phyloP scores from a whole-genome alignment of 2,888 invertebrate genomes.

The Eledona agricola region DNA sequence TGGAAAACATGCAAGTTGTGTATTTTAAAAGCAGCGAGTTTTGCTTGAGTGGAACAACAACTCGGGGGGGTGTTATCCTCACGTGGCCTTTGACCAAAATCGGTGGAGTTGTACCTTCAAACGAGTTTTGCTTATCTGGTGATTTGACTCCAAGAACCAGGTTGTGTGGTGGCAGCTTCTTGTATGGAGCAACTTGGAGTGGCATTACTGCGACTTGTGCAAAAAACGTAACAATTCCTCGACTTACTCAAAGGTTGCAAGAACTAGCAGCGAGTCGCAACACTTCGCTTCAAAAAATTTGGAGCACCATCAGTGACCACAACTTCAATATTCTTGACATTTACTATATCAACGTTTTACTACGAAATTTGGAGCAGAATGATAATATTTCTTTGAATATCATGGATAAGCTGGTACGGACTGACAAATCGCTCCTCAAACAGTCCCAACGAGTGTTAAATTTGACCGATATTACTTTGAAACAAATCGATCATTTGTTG shows the following conservation, averaged over 20 bases:
- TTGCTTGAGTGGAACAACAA: constrained; percentile 51
- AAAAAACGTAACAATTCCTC: constrained; percentile 32
- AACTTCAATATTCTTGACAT: constrained; percentile 52
- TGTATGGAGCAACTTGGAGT: constrained; percentile 68
- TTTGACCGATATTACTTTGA: constrained; percentile 71
- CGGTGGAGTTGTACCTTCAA: constrained; percentile 62
- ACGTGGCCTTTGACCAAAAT: constrained; percentile 65
- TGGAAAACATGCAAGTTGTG: constrained; percentile 34
- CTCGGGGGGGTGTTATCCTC: constrained; percentile 32
- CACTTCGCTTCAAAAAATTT: constrained; percentile 39
- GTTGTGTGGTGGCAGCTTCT: constrained; percentile 68
- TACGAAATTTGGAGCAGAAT: constrained; percentile 22
- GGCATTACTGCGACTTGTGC: constrained; percentile 53
- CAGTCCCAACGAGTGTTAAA: constrained; percentile 67
- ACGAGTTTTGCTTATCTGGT: constrained; percentile 67
- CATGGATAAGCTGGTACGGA: constrained; percentile 62
- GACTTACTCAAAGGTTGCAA: constrained; percentile 43
- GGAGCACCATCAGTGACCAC: constrained; percentile 40
- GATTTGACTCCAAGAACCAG: constrained; percentile 69
- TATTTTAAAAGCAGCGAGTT: constrained; percentile 50
- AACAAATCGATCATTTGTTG: constrained; percentile 67
- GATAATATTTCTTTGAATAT: constrained; percentile 57
- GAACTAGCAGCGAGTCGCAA: constrained; percentile 22
- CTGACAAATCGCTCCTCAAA: constrained; percentile 42
- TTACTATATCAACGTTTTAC: constrained; percentile 46